Evolutionary conservation across 2,797 vertebrate genomes (phyloP), one percentile per base, ranked within the genome.

Genomic region (Sebastiscus tertius): DNA sequence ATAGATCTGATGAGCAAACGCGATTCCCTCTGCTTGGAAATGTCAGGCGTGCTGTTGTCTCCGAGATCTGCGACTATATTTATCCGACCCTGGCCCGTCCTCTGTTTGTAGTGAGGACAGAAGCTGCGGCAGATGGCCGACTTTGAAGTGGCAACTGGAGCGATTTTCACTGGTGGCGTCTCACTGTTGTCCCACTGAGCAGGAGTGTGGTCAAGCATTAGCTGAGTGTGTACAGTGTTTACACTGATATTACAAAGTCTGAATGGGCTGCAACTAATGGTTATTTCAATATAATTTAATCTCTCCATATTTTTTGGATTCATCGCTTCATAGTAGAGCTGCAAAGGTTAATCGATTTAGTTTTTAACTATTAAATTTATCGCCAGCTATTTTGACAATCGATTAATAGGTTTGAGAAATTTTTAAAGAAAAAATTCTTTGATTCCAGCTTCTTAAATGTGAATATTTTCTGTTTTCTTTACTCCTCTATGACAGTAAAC

Each of bases 1-100:
- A 83, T 60, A 66, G 62, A 36, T 60, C 42, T 59, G 82, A 76
- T 77, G 76, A 79, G 76, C 72, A 75, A 79, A 73, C 70, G 66
- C 31, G 60, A 29, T 49, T 72, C 82, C 75, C 75, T 72, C 77
- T 81, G 77, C 52, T 85, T 42, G 33, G 80, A 89, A 92, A 92
- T 91, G 89, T 83, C 89, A 88, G 72, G 46, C 83, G 16, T 16
- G 83, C 74, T 87, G 87, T 88, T 83, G 83, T 90, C 85, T 84
- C 80, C 54, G 42, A 85, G 84, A 89, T 88, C 64, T 69, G 81
- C 22, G 75, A 49, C 91, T 94, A 94, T 92, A 92, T 93, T 92
- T 94, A 93, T 86, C 79, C 73, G 59, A 78, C 79, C 88, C 80
- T 61, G 77, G 84, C 77, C 52, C 34, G 75, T 79, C 82, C 85